Percentiles rank a stretch among this genome's conserved stretches.
Evolutionary conservation across 2,797 vertebrate species (phyloP).

Genomic region (Cichlasoma orientale): DNA sequence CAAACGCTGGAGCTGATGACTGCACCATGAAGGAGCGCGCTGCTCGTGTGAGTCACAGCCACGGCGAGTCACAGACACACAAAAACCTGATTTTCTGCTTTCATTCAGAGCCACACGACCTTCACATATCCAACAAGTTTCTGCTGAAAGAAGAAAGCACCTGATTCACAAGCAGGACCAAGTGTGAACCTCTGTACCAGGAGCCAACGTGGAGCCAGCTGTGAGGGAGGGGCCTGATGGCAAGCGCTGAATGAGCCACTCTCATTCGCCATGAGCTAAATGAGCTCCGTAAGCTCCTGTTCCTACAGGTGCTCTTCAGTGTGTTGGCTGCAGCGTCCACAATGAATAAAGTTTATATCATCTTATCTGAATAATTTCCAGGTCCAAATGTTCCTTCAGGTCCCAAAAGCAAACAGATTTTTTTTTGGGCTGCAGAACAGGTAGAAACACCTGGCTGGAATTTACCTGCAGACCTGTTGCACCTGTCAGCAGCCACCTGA

Average conservation of each 20-base stretch:
- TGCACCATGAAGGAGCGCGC: background rate
- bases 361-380: background rate
- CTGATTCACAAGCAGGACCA: background rate
- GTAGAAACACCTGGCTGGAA: background rate
- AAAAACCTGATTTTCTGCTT: background rate
- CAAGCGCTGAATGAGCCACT: background rate
- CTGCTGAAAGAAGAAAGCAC: background rate
- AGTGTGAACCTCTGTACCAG: too few species aligned
- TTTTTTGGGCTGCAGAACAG: too few species aligned
- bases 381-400: too few species aligned
- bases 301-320: background rate
- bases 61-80: too few species aligned
- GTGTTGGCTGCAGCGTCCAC: background rate
- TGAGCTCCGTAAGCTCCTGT: background rate
- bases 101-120: background rate
- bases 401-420: background rate
- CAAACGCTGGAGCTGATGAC: background rate
- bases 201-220: too few species aligned
- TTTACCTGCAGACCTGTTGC: background rate
- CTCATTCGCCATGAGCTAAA: background rate
- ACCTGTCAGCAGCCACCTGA: too few species aligned
- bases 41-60: background rate
- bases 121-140: background rate
- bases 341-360: background rate
- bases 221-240: background rate